Conservation (phyloP, 1,140 invertebrate species). For the Temnothorax nylanderi region DNA sequence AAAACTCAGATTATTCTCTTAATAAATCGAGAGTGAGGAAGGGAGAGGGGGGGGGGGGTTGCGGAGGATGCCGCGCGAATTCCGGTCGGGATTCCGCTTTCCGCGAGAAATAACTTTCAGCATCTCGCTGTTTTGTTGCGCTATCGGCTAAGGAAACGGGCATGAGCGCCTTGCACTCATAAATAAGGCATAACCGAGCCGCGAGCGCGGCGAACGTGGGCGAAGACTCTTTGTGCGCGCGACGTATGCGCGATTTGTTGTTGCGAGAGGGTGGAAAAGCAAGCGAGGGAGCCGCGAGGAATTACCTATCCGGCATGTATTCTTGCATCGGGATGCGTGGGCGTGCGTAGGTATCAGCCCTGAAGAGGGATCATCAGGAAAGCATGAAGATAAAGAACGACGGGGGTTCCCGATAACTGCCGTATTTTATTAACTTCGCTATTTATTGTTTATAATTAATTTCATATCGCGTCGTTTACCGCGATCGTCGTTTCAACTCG, state of each 20-base stretch:
- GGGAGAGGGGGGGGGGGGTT: neutral
- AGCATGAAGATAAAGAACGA: constrained; percentile 39
- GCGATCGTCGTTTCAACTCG: neutral
- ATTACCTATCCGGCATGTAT: constrained; percentile 17
- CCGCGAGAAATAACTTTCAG: neutral
- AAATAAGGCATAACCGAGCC: constrained; percentile 41
- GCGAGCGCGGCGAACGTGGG: constrained; percentile 16
- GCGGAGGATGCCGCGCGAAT: neutral
- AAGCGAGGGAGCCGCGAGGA: constrained; percentile 19
- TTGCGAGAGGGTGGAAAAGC: constrained; percentile 26
- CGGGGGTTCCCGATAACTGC: neutral
- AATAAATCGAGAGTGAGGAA: neutral
- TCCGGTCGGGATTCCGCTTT: constrained; percentile 6
- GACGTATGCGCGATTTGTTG: neutral
- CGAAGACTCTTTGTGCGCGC: constrained; percentile 10
- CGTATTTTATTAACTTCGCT: neutral
- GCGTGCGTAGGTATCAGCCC: constrained; percentile 46
- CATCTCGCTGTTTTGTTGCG: neutral
- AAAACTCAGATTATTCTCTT: constrained; percentile 4
- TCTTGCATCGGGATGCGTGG: constrained; percentile 8
- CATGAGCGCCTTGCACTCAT: constrained; percentile 2
- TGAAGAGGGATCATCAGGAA: constrained; percentile 56
- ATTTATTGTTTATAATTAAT: constrained; percentile 40
- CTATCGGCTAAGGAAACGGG: neutral
- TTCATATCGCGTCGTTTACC: neutral